These are phyloP conservation scores for Xenotilapia flavipinnis DNA, from an alignment of 2,113 vertebrate genomes.

Conservation along the genomic window DNA sequence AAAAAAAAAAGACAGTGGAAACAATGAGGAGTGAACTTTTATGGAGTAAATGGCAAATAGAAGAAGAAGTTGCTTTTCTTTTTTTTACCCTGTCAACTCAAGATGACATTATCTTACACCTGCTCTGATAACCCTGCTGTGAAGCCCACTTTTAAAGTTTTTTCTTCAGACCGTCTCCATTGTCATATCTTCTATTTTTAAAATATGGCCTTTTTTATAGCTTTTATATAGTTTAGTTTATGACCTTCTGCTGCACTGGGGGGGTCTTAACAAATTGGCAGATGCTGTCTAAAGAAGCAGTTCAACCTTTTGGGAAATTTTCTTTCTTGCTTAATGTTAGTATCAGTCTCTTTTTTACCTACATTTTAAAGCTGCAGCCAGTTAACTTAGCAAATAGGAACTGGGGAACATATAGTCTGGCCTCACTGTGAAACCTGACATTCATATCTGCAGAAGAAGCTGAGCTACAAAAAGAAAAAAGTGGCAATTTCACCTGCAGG, in stretches of 20 bases:
- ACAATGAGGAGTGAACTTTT: slow-evolving; percentile 14
- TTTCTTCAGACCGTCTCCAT: neutral
- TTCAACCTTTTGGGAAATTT: neutral
- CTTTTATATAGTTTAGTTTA: neutral
- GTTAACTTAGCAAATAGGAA: neutral
- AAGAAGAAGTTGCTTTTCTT: slow-evolving; percentile 8
- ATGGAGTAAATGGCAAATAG: neutral
- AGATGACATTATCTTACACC: neutral
- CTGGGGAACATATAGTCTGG: neutral
- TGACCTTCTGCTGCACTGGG: neutral
- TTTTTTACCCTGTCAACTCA: neutral
- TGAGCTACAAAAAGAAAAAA: neutral
- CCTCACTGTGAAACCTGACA: neutral
- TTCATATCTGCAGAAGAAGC: neutral
- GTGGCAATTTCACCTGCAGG: neutral
- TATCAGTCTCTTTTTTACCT: neutral
- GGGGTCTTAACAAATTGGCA: neutral
- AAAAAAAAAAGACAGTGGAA: neutral
- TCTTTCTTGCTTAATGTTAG: neutral
- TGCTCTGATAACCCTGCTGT: slow-evolving; percentile 8
- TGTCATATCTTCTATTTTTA: neutral
- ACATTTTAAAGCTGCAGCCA: neutral
- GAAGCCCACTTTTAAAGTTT: neutral
- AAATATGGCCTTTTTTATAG: neutral
- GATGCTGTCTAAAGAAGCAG: neutral